Percentiles rank a stretch among this genome's conserved stretches.
These are phyloP conservation scores for Drosophila picticornis DNA, from an alignment of 2,888 invertebrate genomes.

Conservation along the genomic window DNA sequence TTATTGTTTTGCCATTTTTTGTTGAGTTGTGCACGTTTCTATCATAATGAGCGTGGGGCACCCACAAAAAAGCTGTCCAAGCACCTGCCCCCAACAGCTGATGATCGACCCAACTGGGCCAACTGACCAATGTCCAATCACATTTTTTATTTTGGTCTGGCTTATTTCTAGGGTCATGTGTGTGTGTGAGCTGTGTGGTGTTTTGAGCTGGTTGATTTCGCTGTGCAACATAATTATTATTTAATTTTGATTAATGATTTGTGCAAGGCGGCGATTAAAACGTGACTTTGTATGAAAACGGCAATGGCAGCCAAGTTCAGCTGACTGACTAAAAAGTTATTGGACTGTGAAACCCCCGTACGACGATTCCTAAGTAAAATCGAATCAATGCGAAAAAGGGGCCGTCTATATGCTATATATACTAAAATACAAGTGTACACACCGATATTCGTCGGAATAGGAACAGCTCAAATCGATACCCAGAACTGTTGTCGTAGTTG, in stretches of 20 bases:
- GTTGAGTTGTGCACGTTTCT: slow-evolving; percentile 28
- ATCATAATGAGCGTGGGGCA: slow-evolving; percentile 33
- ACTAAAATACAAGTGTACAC: background rate
- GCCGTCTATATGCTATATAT: background rate
- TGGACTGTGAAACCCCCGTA: slow-evolving; percentile 55
- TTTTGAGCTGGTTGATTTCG: slow-evolving; percentile 43
- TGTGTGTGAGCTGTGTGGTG: slow-evolving; percentile 5
- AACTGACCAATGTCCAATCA: slow-evolving; percentile 26
- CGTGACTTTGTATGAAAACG: slow-evolving; percentile 69
- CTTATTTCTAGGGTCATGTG: slow-evolving; percentile 24
- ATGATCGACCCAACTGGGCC: slow-evolving; percentile 37
- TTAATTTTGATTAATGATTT: slow-evolving; percentile 82
- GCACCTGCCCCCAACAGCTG: slow-evolving; percentile 51
- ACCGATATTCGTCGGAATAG: slow-evolving; percentile 50
- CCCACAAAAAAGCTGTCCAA: slow-evolving; percentile 47
- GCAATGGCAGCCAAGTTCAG: slow-evolving; percentile 37
- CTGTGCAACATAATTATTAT: slow-evolving; percentile 72
- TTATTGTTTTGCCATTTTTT: slow-evolving; percentile 23
- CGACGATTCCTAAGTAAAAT: slow-evolving; percentile 44
- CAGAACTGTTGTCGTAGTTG: slow-evolving; percentile 20
- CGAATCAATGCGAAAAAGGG: slow-evolving; percentile 11
- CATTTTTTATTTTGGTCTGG: slow-evolving; percentile 27
- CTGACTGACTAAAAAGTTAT: slow-evolving; percentile 32
- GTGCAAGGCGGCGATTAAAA: slow-evolving; percentile 73
- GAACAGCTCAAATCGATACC: slow-evolving; percentile 62